Evolutionary conservation across 2,888 invertebrate genomes (phyloP), one percentile per base, ranked within the genome.

Genomic region (Tetheella fluctuosa): DNA sequence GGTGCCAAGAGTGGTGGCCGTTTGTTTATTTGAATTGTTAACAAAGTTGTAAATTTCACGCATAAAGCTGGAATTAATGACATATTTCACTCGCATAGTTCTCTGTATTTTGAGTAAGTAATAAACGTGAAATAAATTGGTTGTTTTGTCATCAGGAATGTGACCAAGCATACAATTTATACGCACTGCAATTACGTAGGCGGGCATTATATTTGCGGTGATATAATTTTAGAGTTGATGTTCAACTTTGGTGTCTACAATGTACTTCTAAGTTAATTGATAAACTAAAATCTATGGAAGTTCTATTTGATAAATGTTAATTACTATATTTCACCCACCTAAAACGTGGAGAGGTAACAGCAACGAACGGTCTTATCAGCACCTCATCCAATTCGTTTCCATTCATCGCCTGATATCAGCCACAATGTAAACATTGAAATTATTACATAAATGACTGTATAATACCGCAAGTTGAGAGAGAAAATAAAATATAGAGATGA

Each of bases 341-440:
- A 72, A 61, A 63, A 39, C 34, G 37, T 34, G 25, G 55, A 30
- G 54, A 37, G 34, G 48, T 62, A 54, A 30, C 56, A 52, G 59
- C 64, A 65, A 63, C 64, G 67, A 58, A 67, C 61, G 57, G 37
- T 39, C 58, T 68, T 74, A 77, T 71, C 74, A 69, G 61, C 64
- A 69, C 73, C 57, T 59, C 53, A 58, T 54, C 66, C 74, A 73
- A 71, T 72, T 70, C 70, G 68, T 73, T 74, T 73, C 67, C 68
- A 79, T 79, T 75, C 76, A 76, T 79, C 80, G 81, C 79, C 77
- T 76, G 81, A 74, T 79, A 74, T 69, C 64, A 56, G 55, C 67
- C 73, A 72, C 77, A 80, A 81, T 82, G 88, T 90, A 91, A 92
- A 91, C 90, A 91, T 88, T 86, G 82, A 83, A 85, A 80, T 84